A percentile compares a stretch with the other conserved stretches of the same genome.
phyloP scores from a whole-genome alignment of 2,888 invertebrate species.

The Brachypalpus laphriformis region DNA sequence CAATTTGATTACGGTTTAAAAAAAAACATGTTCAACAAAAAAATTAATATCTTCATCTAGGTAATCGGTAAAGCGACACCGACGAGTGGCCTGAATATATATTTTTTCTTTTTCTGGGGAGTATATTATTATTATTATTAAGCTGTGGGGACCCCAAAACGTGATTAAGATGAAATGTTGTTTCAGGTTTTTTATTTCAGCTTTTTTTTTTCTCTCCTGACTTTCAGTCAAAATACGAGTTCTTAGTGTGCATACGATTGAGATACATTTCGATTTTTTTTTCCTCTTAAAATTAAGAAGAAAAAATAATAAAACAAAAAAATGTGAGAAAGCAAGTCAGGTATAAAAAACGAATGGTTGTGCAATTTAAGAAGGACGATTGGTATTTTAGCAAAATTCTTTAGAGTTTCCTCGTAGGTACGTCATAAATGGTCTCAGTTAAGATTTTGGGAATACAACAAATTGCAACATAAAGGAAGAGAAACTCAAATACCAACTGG shows the following conservation, averaged over 20 bases:
- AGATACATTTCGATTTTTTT: conserved; percentile 46
- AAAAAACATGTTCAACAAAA: conserved; percentile 36
- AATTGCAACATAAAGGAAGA: conserved; percentile 23
- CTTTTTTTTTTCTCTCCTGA: conserved; percentile 11
- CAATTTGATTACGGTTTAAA: neutral
- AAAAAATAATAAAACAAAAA: conserved; percentile 2
- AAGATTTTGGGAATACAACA: neutral
- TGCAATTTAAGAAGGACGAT: conserved; percentile 27
- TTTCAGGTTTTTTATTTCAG: conserved; percentile 8
- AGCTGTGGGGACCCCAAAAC: conserved; percentile 63
- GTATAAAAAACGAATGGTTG: conserved; percentile 16
- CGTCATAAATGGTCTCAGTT: neutral
- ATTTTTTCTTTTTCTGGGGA: conserved; percentile 24
- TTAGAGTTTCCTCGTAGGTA: neutral
- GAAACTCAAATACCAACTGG: conserved; percentile 11
- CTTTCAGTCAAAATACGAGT: conserved; percentile 55
- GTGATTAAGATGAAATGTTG: conserved; percentile 72
- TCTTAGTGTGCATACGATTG: conserved; percentile 62
- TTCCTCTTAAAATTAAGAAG: neutral
- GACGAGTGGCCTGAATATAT: conserved; percentile 40
- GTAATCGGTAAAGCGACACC: conserved; percentile 44
- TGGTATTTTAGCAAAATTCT: neutral
- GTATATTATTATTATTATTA: conserved; percentile 69
- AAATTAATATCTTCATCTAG: conserved; percentile 71
- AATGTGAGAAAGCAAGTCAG: neutral